A percentile compares a stretch with the other conserved stretches of the same genome.
Conservation (phyloP, 2,113 vertebrate genomes). For the Petromus typicus region DNA sequence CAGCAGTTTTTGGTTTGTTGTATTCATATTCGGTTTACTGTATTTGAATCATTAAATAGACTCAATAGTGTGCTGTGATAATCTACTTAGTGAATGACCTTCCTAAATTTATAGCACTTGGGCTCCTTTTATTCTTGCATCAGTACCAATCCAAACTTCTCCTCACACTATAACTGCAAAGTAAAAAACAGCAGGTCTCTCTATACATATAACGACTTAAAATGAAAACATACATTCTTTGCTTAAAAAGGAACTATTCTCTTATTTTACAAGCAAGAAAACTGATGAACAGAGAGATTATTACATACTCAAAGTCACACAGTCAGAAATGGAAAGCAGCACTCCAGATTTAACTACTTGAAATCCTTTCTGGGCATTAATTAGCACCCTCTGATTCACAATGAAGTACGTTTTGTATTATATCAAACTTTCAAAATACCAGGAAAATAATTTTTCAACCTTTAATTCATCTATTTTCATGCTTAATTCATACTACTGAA, state of each 20-base stretch:
- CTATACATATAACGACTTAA: neutral
- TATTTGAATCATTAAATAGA: slow-evolving; percentile 50
- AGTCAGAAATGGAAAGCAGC: slow-evolving; percentile 52
- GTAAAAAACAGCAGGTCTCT: slow-evolving; percentile 46
- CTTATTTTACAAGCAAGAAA: slow-evolving; percentile 46
- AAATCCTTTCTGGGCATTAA: slow-evolving; percentile 54
- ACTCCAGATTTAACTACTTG: slow-evolving; percentile 61
- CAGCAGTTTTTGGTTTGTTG: neutral
- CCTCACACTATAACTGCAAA: neutral
- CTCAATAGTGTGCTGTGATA: slow-evolving; percentile 48
- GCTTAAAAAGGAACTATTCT: neutral
- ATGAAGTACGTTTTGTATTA: neutral
- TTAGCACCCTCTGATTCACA: slow-evolving; percentile 49
- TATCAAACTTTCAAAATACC: slow-evolving; percentile 41
- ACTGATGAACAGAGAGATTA: slow-evolving; percentile 47
- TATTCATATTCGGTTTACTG: too few relatives aligned
- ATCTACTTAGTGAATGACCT: slow-evolving; percentile 45
- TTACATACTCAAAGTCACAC: slow-evolving; percentile 46
- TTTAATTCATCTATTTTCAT: slow-evolving; percentile 63
- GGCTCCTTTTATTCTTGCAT: slow-evolving; percentile 32
- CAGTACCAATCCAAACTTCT: neutral
- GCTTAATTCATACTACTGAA: slow-evolving; percentile 45
- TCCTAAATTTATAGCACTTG: neutral
- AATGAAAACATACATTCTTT: slow-evolving; percentile 43
- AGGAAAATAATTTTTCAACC: slow-evolving; percentile 66